Evolutionary conservation across 2,797 vertebrate genomes (phyloP), one percentile per base, ranked within the genome.

Genomic region (Rhynchonycteris naso): DNA sequence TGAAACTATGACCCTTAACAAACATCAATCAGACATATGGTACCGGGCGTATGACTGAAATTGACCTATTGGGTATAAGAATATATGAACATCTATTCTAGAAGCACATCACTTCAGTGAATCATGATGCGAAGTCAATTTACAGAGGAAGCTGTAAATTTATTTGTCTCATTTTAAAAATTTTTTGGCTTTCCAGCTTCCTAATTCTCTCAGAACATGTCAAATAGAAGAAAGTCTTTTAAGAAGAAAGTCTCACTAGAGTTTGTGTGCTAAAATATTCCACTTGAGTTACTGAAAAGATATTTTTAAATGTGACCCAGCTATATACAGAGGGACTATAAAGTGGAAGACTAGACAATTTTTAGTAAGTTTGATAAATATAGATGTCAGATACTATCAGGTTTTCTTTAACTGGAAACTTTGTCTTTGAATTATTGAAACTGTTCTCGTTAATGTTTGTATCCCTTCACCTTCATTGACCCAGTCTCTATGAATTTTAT

Each of bases 361-460:
- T 78, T 93, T 33, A 96, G 7, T 66, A 78, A 81, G 54, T 80
- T 66, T 93, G 69, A 80, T 35, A 88, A 94, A 92, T 84, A 24
- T 88, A 52, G 35, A 75, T 71, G 59, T 6, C 33, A 83, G 61
- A 7, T 61, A 69, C 74, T 82, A 82, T 5, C 35, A 74, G 24
- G 28, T 81, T 92, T 86, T 88, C 33, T 79, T 58, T 54, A 90
- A 68, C 4, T 35, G 38, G 33, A 71, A 93, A 28, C 24, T 78
- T 59, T 79, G 22, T 19, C 26, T 86, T 7, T 93, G 35, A 65
- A 84, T 82, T 84, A n/a, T 35, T 85, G 76, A 88, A 92, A 72
- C 61, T 43, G 0, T 63, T 86, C 13, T 21, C 38, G 92, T 92
- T 33, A 72, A 3, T 66, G 15, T 86, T 76, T 79, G 11, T 11